phyloP scores from a whole-genome alignment of 2,797 vertebrate species.

The Urophycis tenuis region DNA sequence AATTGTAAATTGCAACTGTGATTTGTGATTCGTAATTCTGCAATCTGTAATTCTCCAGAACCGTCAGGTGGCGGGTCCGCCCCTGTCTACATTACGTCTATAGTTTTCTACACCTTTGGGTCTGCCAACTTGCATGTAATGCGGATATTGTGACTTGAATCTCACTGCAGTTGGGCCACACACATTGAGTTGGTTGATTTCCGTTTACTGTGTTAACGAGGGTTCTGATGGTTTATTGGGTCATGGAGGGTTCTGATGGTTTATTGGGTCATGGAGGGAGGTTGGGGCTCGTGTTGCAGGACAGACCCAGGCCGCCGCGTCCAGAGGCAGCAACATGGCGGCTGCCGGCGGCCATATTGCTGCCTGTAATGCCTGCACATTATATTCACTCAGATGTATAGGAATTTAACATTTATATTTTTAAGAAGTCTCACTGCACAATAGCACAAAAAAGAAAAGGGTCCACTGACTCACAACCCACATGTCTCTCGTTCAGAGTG shows the following conservation, averaged over 20 bases:
- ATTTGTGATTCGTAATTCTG: no score
- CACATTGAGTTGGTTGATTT: background rate
- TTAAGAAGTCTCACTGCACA: no score
- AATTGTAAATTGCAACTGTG: no score
- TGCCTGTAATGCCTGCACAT: no score
- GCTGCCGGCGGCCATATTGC: no score
- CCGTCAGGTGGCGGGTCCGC: no score
- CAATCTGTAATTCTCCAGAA: no score
- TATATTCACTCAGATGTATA: background rate
- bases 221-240: no score
- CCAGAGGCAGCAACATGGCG: background rate
- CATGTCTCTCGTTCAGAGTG: no score
- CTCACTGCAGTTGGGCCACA: background rate
- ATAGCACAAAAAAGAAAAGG: background rate
- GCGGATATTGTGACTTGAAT: background rate
- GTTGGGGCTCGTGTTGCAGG: background rate
- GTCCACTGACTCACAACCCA: background rate
- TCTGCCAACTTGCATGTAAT: background rate
- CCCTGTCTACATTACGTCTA: no score
- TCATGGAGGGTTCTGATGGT: background rate
- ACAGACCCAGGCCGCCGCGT: background rate
- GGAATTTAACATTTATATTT: background rate
- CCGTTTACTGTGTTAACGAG: no score
- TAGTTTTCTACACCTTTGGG: background rate
- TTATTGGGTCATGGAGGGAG: background rate